Base-by-base conservation (phyloP, 2,113 vertebrate genomes). In the Pelecanoides urinatrix region DNA sequence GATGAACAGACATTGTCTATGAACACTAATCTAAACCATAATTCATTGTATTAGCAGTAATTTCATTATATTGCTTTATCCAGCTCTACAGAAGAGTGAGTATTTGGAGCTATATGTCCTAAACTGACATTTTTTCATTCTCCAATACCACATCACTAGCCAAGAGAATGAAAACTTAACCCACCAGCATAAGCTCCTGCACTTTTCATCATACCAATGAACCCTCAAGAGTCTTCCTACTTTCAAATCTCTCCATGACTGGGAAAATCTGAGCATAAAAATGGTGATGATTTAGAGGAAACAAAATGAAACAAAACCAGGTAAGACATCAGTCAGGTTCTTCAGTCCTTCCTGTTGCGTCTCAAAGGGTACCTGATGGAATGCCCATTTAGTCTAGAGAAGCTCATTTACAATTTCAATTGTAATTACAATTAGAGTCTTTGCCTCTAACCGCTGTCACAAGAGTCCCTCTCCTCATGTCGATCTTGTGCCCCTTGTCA, bases 81-180 rank as follows among this genome's bases (percentile, higher is more conserved):
- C 53, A 95, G 27, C 30, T 61, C 85, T 82, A 89, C 16, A 78
- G 83, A 96, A 90, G 52, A 67, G 52, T 75, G 53, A 81, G 23
- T 88, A 75, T 93, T 90, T 90, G 50, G 45, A 94, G 8, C 14
- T 88, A 7, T 75, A n/a, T 65, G 72, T 75, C 55, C 61, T 86
- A 81, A 91, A 81, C 8, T 88, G 88, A 84, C 44, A 65, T 53
- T 78, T 96, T 90, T 86, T 75, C 72, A 44, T 68, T 72, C 49
- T 94, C 56, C 58, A 82, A 27, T 45, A 72, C 52, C 78, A 71
- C 81, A 86, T 80, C 63, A 67, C 67, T 47, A 90, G 42, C 52
- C 88, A 94, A 89, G 70, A 86, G 88, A 94, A 87, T 30, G 76
- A 95, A 94, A 95, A 91, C 62, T 65, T 85, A 72, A n/a, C 62